Conservation (phyloP, 1,140 invertebrate genomes). For the Vanessa atalanta region DNA sequence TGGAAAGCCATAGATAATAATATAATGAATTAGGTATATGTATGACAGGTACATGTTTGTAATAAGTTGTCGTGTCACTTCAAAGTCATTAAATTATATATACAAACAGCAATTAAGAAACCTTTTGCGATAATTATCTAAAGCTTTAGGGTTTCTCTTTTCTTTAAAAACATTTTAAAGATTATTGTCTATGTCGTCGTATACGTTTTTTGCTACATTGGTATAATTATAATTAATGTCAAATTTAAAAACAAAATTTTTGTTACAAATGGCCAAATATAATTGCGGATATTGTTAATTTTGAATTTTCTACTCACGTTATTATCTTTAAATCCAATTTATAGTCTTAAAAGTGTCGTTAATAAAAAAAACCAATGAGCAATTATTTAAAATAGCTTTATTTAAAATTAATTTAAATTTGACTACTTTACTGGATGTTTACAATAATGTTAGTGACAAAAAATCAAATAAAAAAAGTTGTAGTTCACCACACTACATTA, state of each 20-base stretch:
- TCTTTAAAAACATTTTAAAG: not conserved
- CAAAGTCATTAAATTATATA: not conserved
- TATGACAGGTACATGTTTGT: not conserved
- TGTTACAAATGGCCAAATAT: not conserved
- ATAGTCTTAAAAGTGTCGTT: slow-evolving; percentile 1
- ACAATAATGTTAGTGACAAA: not conserved
- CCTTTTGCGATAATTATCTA: not conserved
- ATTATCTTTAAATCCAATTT: slow-evolving; percentile 2
- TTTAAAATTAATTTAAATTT: not conserved
- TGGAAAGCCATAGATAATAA: not conserved
- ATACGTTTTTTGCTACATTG: not conserved
- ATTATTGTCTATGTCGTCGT: slow-evolving; percentile 7
- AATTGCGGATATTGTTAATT: slow-evolving; percentile 22
- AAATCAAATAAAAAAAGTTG: not conserved
- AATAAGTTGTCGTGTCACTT: not conserved
- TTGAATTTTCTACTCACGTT: not conserved
- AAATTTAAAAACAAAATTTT: not conserved
- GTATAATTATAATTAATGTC: slow-evolving; percentile 2
- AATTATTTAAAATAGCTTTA: slow-evolving; percentile 1
- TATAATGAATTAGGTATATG: not conserved
- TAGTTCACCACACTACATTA: not conserved
- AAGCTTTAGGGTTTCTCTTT: not conserved
- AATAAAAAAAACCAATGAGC: not conserved
- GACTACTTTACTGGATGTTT: not conserved
- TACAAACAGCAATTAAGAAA: slow-evolving; percentile 3